Base-by-base conservation (phyloP, 2,888 invertebrate genomes). In the Apotomis betuletana region DNA sequence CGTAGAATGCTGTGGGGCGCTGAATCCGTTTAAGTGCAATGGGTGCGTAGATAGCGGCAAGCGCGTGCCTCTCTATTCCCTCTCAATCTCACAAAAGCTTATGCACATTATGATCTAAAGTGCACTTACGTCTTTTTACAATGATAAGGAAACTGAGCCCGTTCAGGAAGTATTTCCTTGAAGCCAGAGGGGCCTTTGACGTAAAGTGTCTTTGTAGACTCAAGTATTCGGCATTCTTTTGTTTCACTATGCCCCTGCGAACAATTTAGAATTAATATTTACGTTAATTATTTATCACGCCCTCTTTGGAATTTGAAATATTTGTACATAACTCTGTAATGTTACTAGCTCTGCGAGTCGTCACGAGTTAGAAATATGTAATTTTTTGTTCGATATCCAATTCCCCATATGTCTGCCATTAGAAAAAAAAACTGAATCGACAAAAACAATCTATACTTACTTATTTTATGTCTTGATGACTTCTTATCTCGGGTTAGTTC, bases 11-110 rank as follows among this genome's bases (percentile, higher is more conserved):
- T 80, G 68, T 61, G 79, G 80, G 77, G 74, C 10, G 73, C 73
- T 77, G 80, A 80, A 83, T 80, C 82, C 83, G 77, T 79, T 81
- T 77, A 80, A 81, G 81, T 85, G 85, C 85, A 82, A 76, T 80
- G 76, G 74, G 76, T 77, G 81, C 81, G 79, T 79, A 80, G 80
- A 81, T 84, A 81, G 55, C 73, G 9, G 41, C 15, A 69, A 60
- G 41, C 54, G 64, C 46, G 52, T 59, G 67, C 58, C 61, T 61
- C 65, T 67, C 65, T 49, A 49, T 61, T 49, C 36, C 41, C 57
- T 36, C 27, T 55, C 55, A 3, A 4, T 13, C 27, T 38, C 13
- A 67, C 58, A 49, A 58, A 49, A 59, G 38, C 59, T 27, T 54
- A 54, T 15, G 41, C 41, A 41, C 4, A 41, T 46, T 55, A 6